Evolutionary conservation across 2,888 invertebrate genomes (phyloP), one percentile per base, ranked within the genome.

Genomic region (Agrenia bidenticulata): DNA sequence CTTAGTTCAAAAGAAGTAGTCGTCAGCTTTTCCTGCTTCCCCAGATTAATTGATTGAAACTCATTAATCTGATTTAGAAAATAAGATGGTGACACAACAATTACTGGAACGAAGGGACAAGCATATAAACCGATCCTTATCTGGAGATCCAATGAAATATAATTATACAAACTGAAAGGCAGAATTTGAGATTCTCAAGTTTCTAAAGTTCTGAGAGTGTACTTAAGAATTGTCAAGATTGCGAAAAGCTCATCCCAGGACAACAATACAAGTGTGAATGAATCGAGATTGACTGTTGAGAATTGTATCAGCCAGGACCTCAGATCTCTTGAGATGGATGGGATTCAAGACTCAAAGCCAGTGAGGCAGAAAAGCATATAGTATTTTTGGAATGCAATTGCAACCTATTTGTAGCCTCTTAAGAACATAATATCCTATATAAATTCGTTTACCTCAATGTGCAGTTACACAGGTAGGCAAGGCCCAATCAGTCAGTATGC

Each of bases 231-330:
- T 45, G 45, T 5, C 19, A 17, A 45, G 19, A 45, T 17, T 45
- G n/a, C 19, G 45, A 51, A 51, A 51, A 24, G 13, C 23, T 51
- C 51, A 51, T 51, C 51, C 2, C 51, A 51, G 15, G 51, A 23
- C 51, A 51, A 51, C 51, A 51, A 51, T 51, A 23, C 24, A 51
- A 51, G 51, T 51, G 51, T 51, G 51, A 51, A 51, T 51, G 51
- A 51, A 51, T 51, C 51, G 24, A 51, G 51, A 51, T 51, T 51
- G 51, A 51, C 51, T 51, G 51, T 51, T 51, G 51, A 51, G 51
- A 51, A 51, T 51, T 51, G 45, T 45, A 45, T 9, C 51, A 51
- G 51, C 23, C 23, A 51, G 13, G 51, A 51, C 15, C 7, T 51
- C 51, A n/a, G n/a, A n/a, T n/a, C n/a, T n/a, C n/a, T n/a, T n/a